These are phyloP conservation scores for Amphipoea lucens DNA, from an alignment of 2,888 invertebrate species.

Conservation along the genomic window DNA sequence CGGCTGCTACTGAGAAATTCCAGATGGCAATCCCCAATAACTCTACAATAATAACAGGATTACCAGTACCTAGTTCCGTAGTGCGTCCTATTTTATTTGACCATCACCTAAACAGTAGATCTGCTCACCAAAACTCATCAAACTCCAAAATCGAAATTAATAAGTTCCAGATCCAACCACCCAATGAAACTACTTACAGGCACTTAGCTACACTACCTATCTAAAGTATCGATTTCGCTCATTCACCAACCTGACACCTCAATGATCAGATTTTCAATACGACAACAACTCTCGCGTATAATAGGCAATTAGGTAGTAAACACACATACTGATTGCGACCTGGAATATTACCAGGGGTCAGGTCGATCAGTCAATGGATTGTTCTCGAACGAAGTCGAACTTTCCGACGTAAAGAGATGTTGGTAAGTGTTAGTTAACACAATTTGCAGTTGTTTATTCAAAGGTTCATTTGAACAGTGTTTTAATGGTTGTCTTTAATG, in stretches of 20 bases:
- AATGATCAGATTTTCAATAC: conserved; percentile 27
- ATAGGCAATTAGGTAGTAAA: conserved; percentile 45
- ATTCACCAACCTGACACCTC: conserved; percentile 40
- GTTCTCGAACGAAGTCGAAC: conserved; percentile 48
- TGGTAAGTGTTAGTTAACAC: background rate
- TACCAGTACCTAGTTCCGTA: background rate
- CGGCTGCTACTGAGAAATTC: no score
- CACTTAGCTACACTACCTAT: background rate
- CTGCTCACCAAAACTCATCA: background rate
- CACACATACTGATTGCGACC: conserved; percentile 19
- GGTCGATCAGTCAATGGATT: conserved; percentile 13
- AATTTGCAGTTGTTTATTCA: background rate
- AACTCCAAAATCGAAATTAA: background rate
- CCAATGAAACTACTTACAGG: conserved; percentile 1
- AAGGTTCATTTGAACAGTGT: conserved; percentile 4
- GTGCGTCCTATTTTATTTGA: background rate
- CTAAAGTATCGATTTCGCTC: conserved; percentile 22
- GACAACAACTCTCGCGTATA: conserved; percentile 28
- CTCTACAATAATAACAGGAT: no score
- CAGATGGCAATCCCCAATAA: no score
- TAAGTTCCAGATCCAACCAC: background rate
- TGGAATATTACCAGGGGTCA: conserved; percentile 46
- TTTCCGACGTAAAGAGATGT: conserved; percentile 10
- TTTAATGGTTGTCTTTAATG: background rate
- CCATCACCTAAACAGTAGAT: background rate